A percentile compares a stretch with the other conserved stretches of the same genome.
Conservation (phyloP, 2,113 vertebrate species). For the Tricholaema leucomelas region DNA sequence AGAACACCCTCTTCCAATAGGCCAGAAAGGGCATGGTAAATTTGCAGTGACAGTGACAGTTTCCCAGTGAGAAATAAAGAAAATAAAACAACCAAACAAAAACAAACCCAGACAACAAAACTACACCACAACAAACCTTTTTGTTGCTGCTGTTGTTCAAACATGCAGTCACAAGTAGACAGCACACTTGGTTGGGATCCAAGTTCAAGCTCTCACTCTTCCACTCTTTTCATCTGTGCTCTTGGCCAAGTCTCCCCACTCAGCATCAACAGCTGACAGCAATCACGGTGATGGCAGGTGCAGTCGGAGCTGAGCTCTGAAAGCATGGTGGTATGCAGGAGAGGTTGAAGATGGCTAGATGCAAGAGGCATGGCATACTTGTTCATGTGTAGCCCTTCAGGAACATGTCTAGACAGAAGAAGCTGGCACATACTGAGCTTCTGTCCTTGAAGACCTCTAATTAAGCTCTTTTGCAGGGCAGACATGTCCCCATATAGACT, state of each 20-base stretch:
- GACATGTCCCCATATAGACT: not conserved
- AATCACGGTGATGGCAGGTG: conserved; percentile 36
- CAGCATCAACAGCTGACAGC: not conserved
- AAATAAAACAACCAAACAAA: too few relatives aligned
- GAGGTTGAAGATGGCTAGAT: not conserved
- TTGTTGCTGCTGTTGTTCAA: conserved; percentile 20
- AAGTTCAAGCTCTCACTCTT: conserved; percentile 10
- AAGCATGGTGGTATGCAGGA: conserved; percentile 10
- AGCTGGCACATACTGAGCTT: not conserved
- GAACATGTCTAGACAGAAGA: not conserved
- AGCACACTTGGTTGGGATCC: conserved; percentile 32
- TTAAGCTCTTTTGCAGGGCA: not conserved
- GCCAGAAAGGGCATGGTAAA: not conserved
- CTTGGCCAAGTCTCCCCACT: not conserved
- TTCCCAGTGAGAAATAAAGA: not conserved
- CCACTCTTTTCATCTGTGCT: not conserved
- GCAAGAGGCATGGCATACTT: not conserved
- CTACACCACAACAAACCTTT: not conserved
- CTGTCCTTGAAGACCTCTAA: not conserved
- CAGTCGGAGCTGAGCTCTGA: conserved; percentile 51
- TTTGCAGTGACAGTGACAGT: not conserved
- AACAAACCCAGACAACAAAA: too few relatives aligned
- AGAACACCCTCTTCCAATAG: not conserved
- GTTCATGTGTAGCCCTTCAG: not conserved
- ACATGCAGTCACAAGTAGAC: not conserved